Evolutionary conservation across 2,797 vertebrate species (phyloP), one percentile per base, ranked within the genome.

Genomic region (Tragopan temminckii): DNA sequence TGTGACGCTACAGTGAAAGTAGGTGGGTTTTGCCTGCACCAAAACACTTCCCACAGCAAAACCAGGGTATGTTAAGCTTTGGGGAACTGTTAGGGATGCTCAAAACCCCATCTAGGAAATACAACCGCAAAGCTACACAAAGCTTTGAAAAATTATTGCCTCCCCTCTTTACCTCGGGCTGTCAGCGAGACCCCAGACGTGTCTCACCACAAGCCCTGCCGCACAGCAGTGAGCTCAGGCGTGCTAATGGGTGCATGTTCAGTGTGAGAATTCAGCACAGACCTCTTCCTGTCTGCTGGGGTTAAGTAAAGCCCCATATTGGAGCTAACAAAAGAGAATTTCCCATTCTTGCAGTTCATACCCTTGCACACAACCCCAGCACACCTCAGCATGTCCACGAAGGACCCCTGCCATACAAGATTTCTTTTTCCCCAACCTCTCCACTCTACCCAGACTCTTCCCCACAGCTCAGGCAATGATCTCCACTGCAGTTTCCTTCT

Each of bases 1-100:
- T 1, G 0, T 9, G 64, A n/a, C 7, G 4, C 4, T 5, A 35
- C 0, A 0, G 35, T 27, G 42, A 38, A n/a, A 70, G 0, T 5
- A 16, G 25, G 24, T 7, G 16, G 8, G 13, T 46, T 61, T 21
- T 61, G n/a, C 9, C 38, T 55, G 63, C n/a, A n/a, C 1, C 0
- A n/a, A 33, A 74, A 58, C 15, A 11, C 57, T 1, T 38, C 59
- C 43, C 35, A 7, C 9, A 18, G 52, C 20, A 62, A 85, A 62
- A 80, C 1, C 25, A 14, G 29, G 33, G 59, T 25, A 61, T 36
- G 46, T 50, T 31, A 13, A 85, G 1, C 3, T 31, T 6, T 58
- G n/a, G 52, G 33, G 21, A 55, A 23, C 11, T 24, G 19, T 1
- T 7, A 4, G 18, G 57, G 24, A 15, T 29, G 7, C 20, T 59